Base-by-base conservation (phyloP, 2,113 vertebrate genomes). In the Gavialis gangeticus region DNA sequence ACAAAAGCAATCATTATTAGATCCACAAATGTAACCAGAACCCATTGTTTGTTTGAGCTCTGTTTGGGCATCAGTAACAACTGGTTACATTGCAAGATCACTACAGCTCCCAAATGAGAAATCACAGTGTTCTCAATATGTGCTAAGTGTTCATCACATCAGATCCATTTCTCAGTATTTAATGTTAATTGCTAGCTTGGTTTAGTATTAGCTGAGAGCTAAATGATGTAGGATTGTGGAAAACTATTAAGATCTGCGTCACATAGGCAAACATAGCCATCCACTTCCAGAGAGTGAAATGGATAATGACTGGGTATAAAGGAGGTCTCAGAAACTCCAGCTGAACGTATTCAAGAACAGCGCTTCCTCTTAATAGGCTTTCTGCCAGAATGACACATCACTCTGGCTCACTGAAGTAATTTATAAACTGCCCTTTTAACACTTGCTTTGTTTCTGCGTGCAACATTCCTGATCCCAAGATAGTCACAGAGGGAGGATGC, bases 231-330 rank as follows among this genome's bases (percentile, higher is more conserved):
- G 94, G 82, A 83, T 92, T 93, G 90, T 83, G 95, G 89, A 96
- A 96, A 97, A 97, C 94, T 96, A 97, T 97, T 95, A 96, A 94
- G 91, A 94, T 94, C 93, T 95, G 92, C 89, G 88, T 97, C 95
- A 96, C 96, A 97, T 87, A 97, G 94, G 95, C 95, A 97, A 97
- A 96, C 97, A 97, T 79, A 97, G 90, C 91, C 91, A 94, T 96
- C 96, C 87, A 95, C 96, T 97, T 96, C 87, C 95, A 98, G 96
- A 96, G 97, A 97, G 96, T 93, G 92, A 98, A 97, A 96, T 94
- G 94, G 97, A 97, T 97, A 97, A 97, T 98, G 95, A 97, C 89
- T 95, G 95, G 95, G 92, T 97, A 96, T 94, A 97, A 97, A 97
- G 84, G 92, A 93, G 93, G 96, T 97, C 94, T 97, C 94, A 97